These are phyloP conservation scores for Buathra laborator DNA, from an alignment of 2,888 invertebrate species.

Conservation along the genomic window DNA sequence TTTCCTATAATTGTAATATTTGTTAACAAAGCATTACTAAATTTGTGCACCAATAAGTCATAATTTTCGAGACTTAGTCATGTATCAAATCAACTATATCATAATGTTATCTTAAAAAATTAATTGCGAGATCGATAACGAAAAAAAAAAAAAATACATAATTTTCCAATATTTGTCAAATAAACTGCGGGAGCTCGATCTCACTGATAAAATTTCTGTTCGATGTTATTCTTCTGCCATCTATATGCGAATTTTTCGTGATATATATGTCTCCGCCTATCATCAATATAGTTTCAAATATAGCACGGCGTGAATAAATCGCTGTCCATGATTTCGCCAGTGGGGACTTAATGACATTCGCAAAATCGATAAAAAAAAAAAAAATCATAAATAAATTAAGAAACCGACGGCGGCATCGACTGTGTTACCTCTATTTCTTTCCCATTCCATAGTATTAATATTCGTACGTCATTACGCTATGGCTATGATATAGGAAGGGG, in stretches of 20 bases:
- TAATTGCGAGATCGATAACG: not conserved
- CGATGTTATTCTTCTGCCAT: not conserved
- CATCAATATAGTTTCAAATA: conserved; percentile 63
- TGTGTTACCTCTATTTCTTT: conserved; percentile 40
- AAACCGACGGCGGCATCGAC: conserved; percentile 61
- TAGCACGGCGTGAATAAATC: conserved; percentile 55
- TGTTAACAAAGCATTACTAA: too few species aligned
- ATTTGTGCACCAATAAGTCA: too few species aligned
- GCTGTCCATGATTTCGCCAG: conserved; percentile 40
- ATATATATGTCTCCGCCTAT: conserved; percentile 41
- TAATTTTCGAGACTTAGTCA: too few species aligned
- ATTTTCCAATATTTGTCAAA: not conserved
- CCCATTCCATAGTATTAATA: conserved; percentile 16
- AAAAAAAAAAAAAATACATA: not conserved
- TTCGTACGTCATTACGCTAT: conserved; percentile 14
- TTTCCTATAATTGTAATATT: too few species aligned
- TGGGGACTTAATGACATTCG: conserved; percentile 63
- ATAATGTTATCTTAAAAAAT: not conserved
- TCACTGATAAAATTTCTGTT: not conserved
- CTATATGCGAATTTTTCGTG: conserved; percentile 20
- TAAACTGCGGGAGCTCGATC: not conserved
- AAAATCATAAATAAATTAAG: conserved; percentile 66
- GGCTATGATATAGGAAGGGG: not conserved
- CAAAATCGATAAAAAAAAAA: conserved; percentile 52
- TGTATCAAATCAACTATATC: too few species aligned